A percentile compares a stretch with the other conserved stretches of the same genome.
Evolutionary conservation across 1,140 invertebrate species (phyloP).

Genomic region (Phocides pigmalion): DNA sequence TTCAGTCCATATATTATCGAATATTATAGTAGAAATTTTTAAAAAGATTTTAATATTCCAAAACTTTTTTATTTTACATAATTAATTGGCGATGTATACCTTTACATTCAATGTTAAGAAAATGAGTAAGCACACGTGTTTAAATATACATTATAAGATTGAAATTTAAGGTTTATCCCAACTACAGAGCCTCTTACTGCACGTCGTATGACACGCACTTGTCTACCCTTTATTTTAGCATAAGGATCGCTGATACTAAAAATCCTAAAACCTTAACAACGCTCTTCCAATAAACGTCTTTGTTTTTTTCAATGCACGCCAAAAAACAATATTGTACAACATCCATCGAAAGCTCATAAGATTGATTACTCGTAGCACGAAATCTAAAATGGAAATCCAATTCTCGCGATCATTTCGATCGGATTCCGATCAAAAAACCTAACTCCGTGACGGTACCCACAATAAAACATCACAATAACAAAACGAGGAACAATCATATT

Average conservation of each 20-base stretch:
- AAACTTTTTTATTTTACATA: too few species aligned
- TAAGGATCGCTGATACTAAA: neutral
- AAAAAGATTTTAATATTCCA: too few species aligned
- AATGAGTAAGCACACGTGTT: too few species aligned
- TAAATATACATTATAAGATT: too few species aligned
- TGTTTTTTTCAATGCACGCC: constrained; percentile 32
- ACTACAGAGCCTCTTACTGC: too few species aligned
- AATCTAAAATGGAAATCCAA: constrained; percentile 80
- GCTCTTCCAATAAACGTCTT: neutral
- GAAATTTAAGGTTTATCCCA: too few species aligned
- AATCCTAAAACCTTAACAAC: neutral
- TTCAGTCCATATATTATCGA: too few species aligned
- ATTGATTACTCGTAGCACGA: constrained; percentile 67
- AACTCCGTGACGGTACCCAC: constrained; percentile 76
- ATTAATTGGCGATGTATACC: too few species aligned
- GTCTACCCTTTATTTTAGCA: neutral
- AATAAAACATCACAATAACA: constrained; percentile 80
- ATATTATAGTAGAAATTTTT: too few species aligned
- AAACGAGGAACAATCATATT: constrained; percentile 82
- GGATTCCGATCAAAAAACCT: constrained; percentile 79
- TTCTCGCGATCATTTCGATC: constrained; percentile 81
- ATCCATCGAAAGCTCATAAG: constrained; percentile 46
- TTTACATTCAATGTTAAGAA: too few species aligned
- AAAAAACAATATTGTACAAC: constrained; percentile 42
- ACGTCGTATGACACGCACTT: too few species aligned